phyloP scores from a whole-genome alignment of 1,140 invertebrate species.

The Drosophila nigromelanica region DNA sequence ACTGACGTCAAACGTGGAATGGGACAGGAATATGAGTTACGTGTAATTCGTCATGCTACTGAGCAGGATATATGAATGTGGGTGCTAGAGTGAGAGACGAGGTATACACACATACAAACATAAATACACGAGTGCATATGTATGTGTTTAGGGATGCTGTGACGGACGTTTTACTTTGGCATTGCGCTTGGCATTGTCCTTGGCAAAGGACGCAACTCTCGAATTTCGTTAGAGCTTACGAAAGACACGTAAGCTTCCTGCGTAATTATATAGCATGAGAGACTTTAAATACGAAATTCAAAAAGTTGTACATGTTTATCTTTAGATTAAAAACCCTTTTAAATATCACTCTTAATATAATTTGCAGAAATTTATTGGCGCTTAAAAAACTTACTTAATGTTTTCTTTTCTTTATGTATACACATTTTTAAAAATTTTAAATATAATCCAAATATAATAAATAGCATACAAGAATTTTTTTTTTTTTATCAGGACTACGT shows the following conservation, averaged over 20 bases:
- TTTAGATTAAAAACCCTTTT: too few species aligned
- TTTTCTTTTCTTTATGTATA: too few species aligned
- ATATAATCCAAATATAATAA: too few species aligned
- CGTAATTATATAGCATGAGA: constrained; percentile 19
- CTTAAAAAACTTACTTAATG: too few species aligned
- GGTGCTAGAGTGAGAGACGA: background rate
- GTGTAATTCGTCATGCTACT: constrained; percentile 42
- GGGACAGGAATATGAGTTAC: constrained; percentile 10
- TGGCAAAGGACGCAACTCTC: constrained; percentile 62
- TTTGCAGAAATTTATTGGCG: too few species aligned
- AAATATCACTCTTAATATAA: too few species aligned
- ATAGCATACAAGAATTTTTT: too few species aligned
- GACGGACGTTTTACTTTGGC: constrained; percentile 6
- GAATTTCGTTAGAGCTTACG: constrained; percentile 62
- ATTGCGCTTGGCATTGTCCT: constrained; percentile 54
- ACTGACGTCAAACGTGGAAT: constrained; percentile 52
- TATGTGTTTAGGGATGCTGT: constrained; percentile 45
- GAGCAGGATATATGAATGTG: constrained; percentile 18
- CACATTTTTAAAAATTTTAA: too few species aligned
- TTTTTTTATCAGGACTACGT: too few species aligned
- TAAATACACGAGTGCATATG: background rate
- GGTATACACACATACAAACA: background rate
- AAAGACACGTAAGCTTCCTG: constrained; percentile 55
- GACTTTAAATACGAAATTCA: too few species aligned
- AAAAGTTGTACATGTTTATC: too few species aligned